A percentile compares a stretch with the other conserved stretches of the same genome.
phyloP scores from a whole-genome alignment of 2,797 vertebrate species.

The Ctenosaura bakeri region DNA sequence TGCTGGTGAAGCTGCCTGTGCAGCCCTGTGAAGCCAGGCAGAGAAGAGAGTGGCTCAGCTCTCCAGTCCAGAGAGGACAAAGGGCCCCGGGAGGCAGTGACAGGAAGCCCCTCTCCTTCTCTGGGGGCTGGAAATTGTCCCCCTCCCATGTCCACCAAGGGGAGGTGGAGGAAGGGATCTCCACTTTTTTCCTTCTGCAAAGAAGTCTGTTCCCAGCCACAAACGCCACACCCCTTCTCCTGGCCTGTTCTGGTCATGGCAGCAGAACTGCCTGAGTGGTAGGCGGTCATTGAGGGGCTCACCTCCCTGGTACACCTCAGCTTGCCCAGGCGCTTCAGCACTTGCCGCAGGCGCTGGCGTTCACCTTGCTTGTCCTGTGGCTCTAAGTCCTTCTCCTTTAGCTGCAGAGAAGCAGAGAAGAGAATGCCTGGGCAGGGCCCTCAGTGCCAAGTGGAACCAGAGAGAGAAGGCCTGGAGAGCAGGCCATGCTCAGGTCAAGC shows the following conservation, averaged over 20 bases:
- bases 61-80: neutral
- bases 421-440: neutral
- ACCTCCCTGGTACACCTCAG: conserved; percentile 92
- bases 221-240: no score
- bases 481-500: no score
- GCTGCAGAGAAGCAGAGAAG: conserved; percentile 77
- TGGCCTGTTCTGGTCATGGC: no score
- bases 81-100: neutral
- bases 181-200: neutral
- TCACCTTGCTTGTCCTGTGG: conserved; percentile 86
- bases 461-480: no score
- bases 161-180: neutral
- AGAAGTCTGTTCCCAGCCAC: neutral
- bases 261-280: neutral
- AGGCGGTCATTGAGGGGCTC: conserved; percentile 19
- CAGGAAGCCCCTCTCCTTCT: neutral
- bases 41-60: neutral
- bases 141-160: no score
- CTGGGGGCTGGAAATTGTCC: no score
- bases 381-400: conserved; percentile 84
- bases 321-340: conserved; percentile 92
- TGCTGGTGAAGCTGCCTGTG: conserved; percentile 91
- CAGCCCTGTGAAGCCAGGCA: conserved; percentile 85
- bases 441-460: no score
- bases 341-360: conserved; percentile 90